These are phyloP conservation scores for Drymodes brunneopygia DNA, from an alignment of 2,113 vertebrate genomes.

Conservation along the genomic window DNA sequence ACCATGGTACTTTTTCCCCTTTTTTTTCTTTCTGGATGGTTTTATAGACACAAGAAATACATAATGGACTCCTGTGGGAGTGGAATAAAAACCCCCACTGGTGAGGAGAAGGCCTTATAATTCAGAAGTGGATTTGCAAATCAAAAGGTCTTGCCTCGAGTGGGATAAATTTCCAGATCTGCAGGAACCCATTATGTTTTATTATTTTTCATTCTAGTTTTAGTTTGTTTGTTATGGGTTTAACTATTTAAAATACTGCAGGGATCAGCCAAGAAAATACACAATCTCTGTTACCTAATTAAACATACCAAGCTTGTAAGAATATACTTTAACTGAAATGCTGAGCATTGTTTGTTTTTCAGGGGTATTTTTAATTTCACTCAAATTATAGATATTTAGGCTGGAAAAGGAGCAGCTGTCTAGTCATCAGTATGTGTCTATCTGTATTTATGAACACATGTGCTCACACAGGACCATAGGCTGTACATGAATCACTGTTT, in stretches of 20 bases:
- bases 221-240: constrained; percentile 58
- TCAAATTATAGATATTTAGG: neutral
- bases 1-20: constrained; percentile 53
- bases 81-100: constrained; percentile 50
- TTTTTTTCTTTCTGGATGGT: constrained; percentile 62
- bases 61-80: constrained; percentile 65
- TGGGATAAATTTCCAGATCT: constrained; percentile 65
- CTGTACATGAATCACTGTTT: constrained; percentile 33
- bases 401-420: neutral
- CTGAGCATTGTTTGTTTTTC: neutral
- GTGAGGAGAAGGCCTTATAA: constrained; percentile 64
- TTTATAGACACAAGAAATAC: constrained; percentile 68
- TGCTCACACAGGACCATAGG: constrained; percentile 9
- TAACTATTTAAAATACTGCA: constrained; percentile 63
- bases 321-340: constrained; percentile 31
- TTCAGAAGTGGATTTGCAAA: constrained; percentile 72
- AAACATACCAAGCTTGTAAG: constrained; percentile 27
- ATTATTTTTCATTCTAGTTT: constrained; percentile 59
- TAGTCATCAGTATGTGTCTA: constrained; percentile 1
- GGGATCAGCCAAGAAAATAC: constrained; percentile 45
- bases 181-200: constrained; percentile 59
- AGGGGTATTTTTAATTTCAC: neutral
- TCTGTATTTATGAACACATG: constrained; percentile 14
- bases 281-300: constrained; percentile 42
- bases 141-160: constrained; percentile 67